Conservation (phyloP, 2,888 invertebrate genomes). For the Apodemia duryi region DNA sequence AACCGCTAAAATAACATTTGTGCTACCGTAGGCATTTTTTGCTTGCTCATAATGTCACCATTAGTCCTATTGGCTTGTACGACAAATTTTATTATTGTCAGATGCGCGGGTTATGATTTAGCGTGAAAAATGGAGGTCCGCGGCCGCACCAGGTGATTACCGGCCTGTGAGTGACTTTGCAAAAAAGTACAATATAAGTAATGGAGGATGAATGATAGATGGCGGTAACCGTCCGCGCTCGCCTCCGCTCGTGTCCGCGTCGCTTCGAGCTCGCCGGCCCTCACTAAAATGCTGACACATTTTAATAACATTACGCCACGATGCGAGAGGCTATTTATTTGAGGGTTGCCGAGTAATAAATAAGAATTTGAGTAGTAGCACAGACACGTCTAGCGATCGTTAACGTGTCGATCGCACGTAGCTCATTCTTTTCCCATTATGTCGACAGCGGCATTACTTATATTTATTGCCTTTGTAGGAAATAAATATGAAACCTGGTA, state of each 20-base stretch:
- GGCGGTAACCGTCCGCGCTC: slow-evolving; percentile 50
- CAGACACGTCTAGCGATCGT: slow-evolving; percentile 64
- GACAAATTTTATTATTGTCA: slow-evolving; percentile 78
- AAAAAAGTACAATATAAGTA: slow-evolving; percentile 79
- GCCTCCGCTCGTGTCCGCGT: slow-evolving; percentile 43
- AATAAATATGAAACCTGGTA: background rate
- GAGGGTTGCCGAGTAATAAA: slow-evolving; percentile 68
- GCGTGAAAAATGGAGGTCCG: slow-evolving; percentile 75
- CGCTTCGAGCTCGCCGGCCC: slow-evolving; percentile 44
- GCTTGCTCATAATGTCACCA: slow-evolving; percentile 67
- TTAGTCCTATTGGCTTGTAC: slow-evolving; percentile 73
- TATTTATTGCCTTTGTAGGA: slow-evolving; percentile 31
- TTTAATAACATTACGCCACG: slow-evolving; percentile 76
- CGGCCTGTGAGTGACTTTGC: slow-evolving; percentile 77
- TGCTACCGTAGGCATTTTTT: slow-evolving; percentile 38
- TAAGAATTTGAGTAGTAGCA: slow-evolving; percentile 67
- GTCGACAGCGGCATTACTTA: slow-evolving; percentile 35
- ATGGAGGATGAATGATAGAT: slow-evolving; percentile 80
- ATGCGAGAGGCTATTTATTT: slow-evolving; percentile 74
- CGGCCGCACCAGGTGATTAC: slow-evolving; percentile 78
- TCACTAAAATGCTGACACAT: slow-evolving; percentile 76
- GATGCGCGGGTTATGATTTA: slow-evolving; percentile 76
- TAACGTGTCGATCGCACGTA: slow-evolving; percentile 60
- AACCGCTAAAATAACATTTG: slow-evolving; percentile 19
- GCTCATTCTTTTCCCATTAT: slow-evolving; percentile 64